These are phyloP conservation scores for Halocynthia roretzi DNA, from an alignment of 23 tunicate species.

Conservation along the genomic window DNA sequence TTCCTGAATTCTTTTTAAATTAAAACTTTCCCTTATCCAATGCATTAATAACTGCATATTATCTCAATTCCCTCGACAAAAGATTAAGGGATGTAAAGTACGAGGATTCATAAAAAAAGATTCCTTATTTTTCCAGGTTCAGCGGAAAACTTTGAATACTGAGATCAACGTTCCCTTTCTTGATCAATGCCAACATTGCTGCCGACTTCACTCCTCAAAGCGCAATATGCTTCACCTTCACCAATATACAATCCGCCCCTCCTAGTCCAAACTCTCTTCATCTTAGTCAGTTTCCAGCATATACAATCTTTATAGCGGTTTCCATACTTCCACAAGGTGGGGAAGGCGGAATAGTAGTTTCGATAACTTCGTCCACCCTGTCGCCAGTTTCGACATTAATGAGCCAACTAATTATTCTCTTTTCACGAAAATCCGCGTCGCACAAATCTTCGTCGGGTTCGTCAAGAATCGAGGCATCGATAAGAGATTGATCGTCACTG, in stretches of 20 bases:
- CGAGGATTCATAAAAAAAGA: no score
- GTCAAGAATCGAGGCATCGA: constrained; percentile 12
- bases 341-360: constrained; percentile 20
- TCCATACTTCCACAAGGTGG: constrained; percentile 22
- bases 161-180: no score
- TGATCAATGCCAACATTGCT: not conserved
- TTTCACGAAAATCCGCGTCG: constrained; percentile 29
- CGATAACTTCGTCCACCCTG: constrained; percentile 14
- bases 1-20: no score
- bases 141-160: no score
- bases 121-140: no score
- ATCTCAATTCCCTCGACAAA: no score
- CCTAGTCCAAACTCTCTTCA: not conserved
- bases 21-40: no score
- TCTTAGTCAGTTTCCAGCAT: not conserved
- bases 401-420: constrained; percentile 15
- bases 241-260: not conserved
- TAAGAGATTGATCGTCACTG: constrained; percentile 1
- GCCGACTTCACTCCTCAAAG: not conserved
- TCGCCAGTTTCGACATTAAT: constrained; percentile 12
- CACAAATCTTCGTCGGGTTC: constrained; percentile 25
- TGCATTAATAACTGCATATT: no score
- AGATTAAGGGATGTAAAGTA: no score
- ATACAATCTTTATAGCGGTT: constrained; percentile 20
- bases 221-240: not conserved